Base-by-base conservation (phyloP, 1,140 invertebrate species). In the Mylabris phalerata region DNA sequence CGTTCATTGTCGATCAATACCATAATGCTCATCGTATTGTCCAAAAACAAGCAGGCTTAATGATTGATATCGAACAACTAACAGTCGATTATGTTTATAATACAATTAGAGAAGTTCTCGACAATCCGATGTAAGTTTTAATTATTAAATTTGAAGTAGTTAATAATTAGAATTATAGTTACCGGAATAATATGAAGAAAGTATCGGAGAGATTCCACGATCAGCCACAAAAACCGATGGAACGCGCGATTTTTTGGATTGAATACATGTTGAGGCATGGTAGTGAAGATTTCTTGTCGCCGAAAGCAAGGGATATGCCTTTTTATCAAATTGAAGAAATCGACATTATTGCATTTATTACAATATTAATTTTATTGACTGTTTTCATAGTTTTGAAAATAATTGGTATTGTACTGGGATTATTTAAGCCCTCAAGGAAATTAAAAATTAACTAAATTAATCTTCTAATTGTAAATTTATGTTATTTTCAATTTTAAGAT, bases 221-320 rank as follows among this genome's bases (percentile, higher is more conserved):
- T 67, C 81, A 82, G 61, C 79, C 78, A 41, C 77, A 81, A 51
- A 75, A 78, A 11, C 81, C 83, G 0, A 54, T 84, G 27, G 80
- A 84, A 43, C 76, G 78, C 46, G 82, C 81, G 1, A 73, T 84
- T 6, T 84, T 83, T 66, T 85, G 83, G 83, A 82, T 79, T 0
- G 83, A 85, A 70, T 84, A 84, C 56, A 81, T 84, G 1, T 71
- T 84, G 3, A 74, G 81, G 42, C 81, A 85, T 60, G 81, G 80
- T 64, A 43, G 45, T 4, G 44, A 26, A 4, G 26, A 48, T 24
- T 48, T 55, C 27, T 55, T 55, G 25, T 32, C 10, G 3, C 38
- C 45, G 10, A 25, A 38, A 27, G 44, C 44, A 7, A 55, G 52
- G 40, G 38, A 55, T 55, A 38, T 40, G 38, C 42, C 52, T 4